A percentile compares a stretch with the other conserved stretches of the same genome.
Conservation (phyloP, 1,140 invertebrate genomes). For the Drosophila mayri region DNA sequence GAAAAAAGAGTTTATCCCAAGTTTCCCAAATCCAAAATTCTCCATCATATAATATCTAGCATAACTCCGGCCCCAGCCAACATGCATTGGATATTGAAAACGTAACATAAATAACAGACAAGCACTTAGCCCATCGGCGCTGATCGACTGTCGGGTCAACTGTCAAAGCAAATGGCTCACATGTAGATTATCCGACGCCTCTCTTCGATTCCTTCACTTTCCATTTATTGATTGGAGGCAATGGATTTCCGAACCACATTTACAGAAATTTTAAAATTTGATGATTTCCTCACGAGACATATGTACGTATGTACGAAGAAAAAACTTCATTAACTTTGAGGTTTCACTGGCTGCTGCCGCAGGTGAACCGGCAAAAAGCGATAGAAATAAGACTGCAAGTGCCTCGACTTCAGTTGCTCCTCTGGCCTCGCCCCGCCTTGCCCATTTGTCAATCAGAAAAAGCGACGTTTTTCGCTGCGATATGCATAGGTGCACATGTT, state of each 20-base stretch:
- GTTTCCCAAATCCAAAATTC: neutral
- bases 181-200: constrained; percentile 33
- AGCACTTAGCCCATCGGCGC: constrained; percentile 72
- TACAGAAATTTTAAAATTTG: constrained; percentile 35
- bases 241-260: constrained; percentile 76
- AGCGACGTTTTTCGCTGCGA: constrained; percentile 65
- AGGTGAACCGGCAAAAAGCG: constrained; percentile 36
- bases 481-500: constrained; percentile 85
- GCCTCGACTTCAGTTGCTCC: constrained; percentile 19
- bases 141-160: constrained; percentile 59
- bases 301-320: constrained; percentile 5
- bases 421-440: constrained; percentile 26
- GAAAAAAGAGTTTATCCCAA: neutral
- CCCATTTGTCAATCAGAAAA: constrained; percentile 78
- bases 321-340: constrained; percentile 76
- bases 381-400: constrained; percentile 19
- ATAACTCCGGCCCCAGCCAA: neutral
- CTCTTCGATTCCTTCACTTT: neutral
- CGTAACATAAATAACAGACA: constrained; percentile 26
- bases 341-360: constrained; percentile 55
- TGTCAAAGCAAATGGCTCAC: constrained; percentile 61
- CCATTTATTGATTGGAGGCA: constrained; percentile 57
- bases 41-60: constrained; percentile 10
- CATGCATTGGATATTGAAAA: constrained; percentile 13
- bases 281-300: constrained; percentile 31